These are phyloP conservation scores for Hipparchia sbordonii DNA, from an alignment of 2,888 invertebrate genomes.

Conservation along the genomic window DNA sequence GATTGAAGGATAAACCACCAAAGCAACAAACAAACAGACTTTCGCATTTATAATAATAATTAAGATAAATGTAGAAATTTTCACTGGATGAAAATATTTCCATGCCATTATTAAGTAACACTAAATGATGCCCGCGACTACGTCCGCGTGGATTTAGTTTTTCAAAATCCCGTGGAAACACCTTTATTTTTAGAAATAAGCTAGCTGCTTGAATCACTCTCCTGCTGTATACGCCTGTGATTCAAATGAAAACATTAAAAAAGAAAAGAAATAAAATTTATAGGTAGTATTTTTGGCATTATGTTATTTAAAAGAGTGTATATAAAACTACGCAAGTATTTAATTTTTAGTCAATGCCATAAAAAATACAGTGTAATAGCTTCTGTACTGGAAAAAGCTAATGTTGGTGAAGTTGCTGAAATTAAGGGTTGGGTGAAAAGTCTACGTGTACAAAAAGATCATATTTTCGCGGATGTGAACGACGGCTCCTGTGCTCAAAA, in stretches of 20 bases:
- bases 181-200: no score
- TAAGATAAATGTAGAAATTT: no score
- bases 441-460: slow-evolving; percentile 90
- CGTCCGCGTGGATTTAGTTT: no score
- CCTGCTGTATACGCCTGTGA: no score
- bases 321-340: slow-evolving; percentile 40
- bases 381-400: slow-evolving; percentile 62
- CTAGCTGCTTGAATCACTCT: no score
- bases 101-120: no score
- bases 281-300: neutral
- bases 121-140: no score
- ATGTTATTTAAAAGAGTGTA: slow-evolving; percentile 51
- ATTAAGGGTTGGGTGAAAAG: slow-evolving; percentile 94
- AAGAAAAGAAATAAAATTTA: neutral
- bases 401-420: slow-evolving; percentile 66
- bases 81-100: no score
- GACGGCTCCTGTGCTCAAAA: slow-evolving; percentile 90
- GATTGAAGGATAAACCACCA: no score
- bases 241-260: neutral
- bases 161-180: no score
- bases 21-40: no score
- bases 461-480: slow-evolving; percentile 90
- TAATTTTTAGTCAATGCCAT: slow-evolving; percentile 30
- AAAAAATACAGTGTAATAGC: slow-evolving; percentile 65
- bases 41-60: no score